Conservation (phyloP, 2,113 vertebrate species). For the Colaptes auratus region DNA sequence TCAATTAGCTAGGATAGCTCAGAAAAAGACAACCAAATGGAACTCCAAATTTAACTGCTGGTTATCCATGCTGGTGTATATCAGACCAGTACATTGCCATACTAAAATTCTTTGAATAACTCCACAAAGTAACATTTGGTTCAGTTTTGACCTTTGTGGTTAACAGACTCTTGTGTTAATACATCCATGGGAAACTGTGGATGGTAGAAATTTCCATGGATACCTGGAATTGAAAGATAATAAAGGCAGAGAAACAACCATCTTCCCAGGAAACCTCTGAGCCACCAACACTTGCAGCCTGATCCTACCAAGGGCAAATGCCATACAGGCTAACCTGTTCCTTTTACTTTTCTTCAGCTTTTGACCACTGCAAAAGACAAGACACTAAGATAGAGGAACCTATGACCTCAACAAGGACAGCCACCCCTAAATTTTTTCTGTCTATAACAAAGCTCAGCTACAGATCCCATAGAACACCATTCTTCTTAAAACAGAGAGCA, state of each 20-base stretch:
- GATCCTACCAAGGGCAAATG: background rate
- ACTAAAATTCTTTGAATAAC: background rate
- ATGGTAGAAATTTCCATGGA: background rate
- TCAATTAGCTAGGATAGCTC: background rate
- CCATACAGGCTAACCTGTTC: background rate
- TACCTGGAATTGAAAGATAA: background rate
- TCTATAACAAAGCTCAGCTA: background rate
- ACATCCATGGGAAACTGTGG: background rate
- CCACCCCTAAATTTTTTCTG: background rate
- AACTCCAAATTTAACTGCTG: background rate
- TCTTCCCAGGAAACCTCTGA: background rate
- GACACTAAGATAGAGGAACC: background rate
- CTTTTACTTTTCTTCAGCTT: background rate
- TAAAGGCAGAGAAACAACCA: background rate
- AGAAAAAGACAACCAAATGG: background rate
- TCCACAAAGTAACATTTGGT: background rate
- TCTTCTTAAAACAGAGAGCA: background rate
- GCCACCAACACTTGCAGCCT: background rate
- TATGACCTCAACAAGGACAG: background rate
- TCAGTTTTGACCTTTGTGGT: background rate
- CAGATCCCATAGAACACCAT: background rate
- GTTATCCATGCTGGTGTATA: background rate
- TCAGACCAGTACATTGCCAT: background rate
- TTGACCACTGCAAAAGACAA: background rate
- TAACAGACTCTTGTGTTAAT: background rate